phyloP scores from a whole-genome alignment of 2,113 vertebrate species.

The Ovibos moschatus region DNA sequence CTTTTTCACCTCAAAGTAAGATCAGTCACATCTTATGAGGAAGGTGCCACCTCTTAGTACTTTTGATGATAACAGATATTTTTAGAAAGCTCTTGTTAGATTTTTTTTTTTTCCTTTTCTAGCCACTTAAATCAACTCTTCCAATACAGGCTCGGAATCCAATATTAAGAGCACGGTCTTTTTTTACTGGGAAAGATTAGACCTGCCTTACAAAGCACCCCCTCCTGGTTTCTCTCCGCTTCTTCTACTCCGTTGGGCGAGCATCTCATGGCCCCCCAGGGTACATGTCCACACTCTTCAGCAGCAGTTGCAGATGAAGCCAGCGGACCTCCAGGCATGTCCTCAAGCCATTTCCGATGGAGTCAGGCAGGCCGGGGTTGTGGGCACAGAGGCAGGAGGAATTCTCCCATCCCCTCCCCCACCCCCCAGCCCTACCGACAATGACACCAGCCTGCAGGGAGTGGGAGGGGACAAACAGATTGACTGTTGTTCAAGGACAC shows the following conservation, averaged over 20 bases:
- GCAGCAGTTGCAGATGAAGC: not conserved
- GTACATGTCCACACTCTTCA: fast-evolving
- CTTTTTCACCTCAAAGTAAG: conserved; percentile 21
- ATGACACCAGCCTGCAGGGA: not conserved
- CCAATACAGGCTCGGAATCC: not conserved
- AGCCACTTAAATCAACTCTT: not conserved
- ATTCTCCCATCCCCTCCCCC: not conserved
- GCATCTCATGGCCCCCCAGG: not conserved
- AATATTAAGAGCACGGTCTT: not conserved
- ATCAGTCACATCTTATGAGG: not conserved
- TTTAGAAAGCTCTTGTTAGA: conserved; percentile 14
- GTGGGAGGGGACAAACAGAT: not conserved
- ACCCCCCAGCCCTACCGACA: not conserved
- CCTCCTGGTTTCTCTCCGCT: not conserved
- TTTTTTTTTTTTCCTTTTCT: not conserved
- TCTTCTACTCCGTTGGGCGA: fast-evolving
- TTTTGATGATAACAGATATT: conserved; percentile 14
- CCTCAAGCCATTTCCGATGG: not conserved
- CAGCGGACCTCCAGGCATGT: not conserved
- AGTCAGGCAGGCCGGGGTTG: not conserved
- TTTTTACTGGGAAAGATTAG: not conserved
- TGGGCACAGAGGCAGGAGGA: not conserved
- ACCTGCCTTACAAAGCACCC: not conserved
- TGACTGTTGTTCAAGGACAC: not conserved
- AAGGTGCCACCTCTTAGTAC: not conserved